Percentiles rank a stretch among this genome's conserved stretches.
These are phyloP conservation scores for Pangasius djambal DNA, from an alignment of 2,797 vertebrate species.

Conservation along the genomic window DNA sequence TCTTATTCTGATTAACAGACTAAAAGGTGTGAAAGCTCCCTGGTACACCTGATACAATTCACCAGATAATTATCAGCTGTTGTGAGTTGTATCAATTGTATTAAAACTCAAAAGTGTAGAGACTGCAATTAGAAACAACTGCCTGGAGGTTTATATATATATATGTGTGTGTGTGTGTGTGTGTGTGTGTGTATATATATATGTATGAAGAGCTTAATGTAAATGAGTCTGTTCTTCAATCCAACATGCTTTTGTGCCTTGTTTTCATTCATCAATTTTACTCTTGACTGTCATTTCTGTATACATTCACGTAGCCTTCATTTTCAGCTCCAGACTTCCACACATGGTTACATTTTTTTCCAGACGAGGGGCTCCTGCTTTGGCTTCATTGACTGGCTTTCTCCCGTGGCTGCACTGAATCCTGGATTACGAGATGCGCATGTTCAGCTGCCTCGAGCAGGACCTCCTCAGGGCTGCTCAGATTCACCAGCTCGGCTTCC, in stretches of 20 bases:
- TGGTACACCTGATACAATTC: neutral
- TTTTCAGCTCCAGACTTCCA: constrained; percentile 35
- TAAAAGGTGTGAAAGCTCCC: neutral
- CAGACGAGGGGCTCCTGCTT: neutral
- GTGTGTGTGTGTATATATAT: too few species aligned
- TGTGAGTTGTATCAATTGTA: neutral
- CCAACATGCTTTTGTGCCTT: constrained; percentile 33
- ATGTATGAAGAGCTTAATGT: neutral
- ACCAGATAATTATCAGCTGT: neutral
- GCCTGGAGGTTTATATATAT: neutral
- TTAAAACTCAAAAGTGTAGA: neutral
- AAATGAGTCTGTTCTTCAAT: constrained; percentile 7
- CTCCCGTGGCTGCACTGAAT: constrained; percentile 74
- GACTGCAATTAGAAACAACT: constrained; percentile 20
- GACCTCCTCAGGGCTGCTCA: constrained; percentile 74
- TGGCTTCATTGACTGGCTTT: constrained; percentile 52
- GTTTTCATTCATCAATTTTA: neutral
- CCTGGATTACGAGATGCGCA: constrained; percentile 83
- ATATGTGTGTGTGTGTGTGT: too few species aligned
- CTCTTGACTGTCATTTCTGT: constrained; percentile 23
- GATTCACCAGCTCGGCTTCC: constrained; percentile 73
- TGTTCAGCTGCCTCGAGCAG: constrained; percentile 89
- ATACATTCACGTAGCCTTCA: constrained; percentile 33
- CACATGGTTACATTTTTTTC: neutral
- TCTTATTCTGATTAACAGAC: neutral